Evolutionary conservation across 2,113 vertebrate genomes (phyloP), one percentile per base, ranked within the genome.

Genomic region (Morone saxatilis): DNA sequence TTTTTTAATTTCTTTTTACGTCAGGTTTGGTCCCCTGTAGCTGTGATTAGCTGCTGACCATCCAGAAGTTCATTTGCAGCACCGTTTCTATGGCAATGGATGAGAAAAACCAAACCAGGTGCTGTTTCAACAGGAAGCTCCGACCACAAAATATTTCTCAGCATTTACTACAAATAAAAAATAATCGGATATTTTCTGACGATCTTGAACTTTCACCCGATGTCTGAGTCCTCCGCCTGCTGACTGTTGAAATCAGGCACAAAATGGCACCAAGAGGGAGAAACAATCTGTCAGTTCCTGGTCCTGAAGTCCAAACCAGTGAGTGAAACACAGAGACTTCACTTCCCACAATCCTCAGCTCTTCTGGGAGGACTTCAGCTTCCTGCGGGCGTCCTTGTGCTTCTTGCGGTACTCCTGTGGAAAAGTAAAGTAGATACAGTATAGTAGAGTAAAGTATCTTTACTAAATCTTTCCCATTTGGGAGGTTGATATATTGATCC

Each of bases 401-500:
- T 97, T 98, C 94, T 97, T 99, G 54, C 94, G 94, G 78, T 95
- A 97, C 61, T 98, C 97, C 98, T 98, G 91, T 51, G 78, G 25
- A 87, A 38, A 47, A 25, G 5, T 4, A 72, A 25, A 65, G 25
- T 14, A 25, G 25, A 25, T 25, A 25, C 25, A 25, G 25, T 25
- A 25, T 25, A 25, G 25, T 25, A 25, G 25, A 25, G 25, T 25
- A 25, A 25, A 25, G 25, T 25, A 25, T 25, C 1, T 1, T 25
- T 25, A 25, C 1, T 25, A 25, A 25, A 1, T 25, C 25, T 25
- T 25, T 25, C 25, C 25, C 25, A 25, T 25, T 25, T 25, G 25
- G 25, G 25, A 25, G 25, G 25, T 25, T 25, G n/a, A n/a, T n/a
- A n/a, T n/a, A n/a, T n/a, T n/a, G n/a, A n/a, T n/a, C n/a, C n/a